These are phyloP conservation scores for Enteromius radiatus DNA, from an alignment of 2,797 vertebrate species.

Conservation along the genomic window DNA sequence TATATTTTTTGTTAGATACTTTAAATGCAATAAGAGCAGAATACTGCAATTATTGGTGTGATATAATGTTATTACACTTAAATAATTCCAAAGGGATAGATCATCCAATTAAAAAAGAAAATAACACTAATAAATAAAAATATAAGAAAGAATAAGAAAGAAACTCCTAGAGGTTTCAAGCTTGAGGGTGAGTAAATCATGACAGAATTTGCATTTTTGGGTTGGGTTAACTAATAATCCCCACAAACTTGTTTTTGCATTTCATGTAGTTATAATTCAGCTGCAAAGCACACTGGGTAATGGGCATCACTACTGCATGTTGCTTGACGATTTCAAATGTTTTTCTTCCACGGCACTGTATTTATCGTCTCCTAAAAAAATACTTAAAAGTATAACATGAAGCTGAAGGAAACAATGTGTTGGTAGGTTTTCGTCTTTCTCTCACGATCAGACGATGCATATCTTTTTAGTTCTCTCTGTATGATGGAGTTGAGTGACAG, in stretches of 20 bases:
- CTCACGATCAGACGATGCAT: not conserved
- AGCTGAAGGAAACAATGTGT: conserved; percentile 3
- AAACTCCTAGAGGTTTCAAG: not conserved
- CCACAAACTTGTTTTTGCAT: no score
- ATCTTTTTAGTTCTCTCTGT: conserved; percentile 40
- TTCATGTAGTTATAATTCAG: not conserved
- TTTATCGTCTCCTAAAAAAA: not conserved
- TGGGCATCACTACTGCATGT: not conserved
- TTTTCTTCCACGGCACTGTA: not conserved
- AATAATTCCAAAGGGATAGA: not conserved
- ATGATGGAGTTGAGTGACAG: conserved; percentile 66
- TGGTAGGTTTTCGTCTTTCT: not conserved
- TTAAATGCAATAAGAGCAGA: not conserved
- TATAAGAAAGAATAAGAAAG: not conserved
- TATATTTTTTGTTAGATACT: not conserved
- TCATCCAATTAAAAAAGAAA: not conserved
- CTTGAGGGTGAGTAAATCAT: not conserved
- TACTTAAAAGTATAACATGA: not conserved
- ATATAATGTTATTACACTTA: not conserved
- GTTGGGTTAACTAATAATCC: not conserved
- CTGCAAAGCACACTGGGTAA: not conserved
- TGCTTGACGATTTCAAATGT: not conserved
- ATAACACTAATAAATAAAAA: no score
- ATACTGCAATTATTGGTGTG: not conserved
- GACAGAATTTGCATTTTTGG: not conserved